phyloP scores from a whole-genome alignment of 2,888 invertebrate genomes.

The Eristalis arbustorum region DNA sequence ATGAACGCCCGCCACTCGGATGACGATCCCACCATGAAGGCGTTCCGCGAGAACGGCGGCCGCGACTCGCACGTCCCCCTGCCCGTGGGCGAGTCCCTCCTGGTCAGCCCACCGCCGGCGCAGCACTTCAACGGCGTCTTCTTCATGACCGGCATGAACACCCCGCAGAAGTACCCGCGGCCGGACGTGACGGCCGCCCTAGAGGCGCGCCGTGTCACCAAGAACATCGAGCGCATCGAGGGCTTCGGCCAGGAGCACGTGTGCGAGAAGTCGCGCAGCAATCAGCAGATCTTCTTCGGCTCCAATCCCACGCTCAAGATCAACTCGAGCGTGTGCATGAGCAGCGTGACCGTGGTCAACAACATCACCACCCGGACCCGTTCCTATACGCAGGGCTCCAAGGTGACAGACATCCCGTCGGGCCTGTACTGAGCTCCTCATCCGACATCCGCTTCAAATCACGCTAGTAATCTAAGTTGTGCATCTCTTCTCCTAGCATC shows the following conservation, averaged over 20 bases:
- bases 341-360: conserved; percentile 80
- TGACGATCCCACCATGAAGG: conserved; percentile 79
- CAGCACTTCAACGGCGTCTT: conserved; percentile 83
- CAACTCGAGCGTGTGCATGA: conserved; percentile 70
- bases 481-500: conserved; percentile 16
- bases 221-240: conserved; percentile 90
- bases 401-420: conserved; percentile 87
- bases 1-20: conserved; percentile 82
- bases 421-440: conserved; percentile 83
- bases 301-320: conserved; percentile 77
- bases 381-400: conserved; percentile 81
- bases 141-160: conserved; percentile 82
- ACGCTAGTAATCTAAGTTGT: background rate
- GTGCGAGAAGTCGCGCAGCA: conserved; percentile 82
- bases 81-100: conserved; percentile 51
- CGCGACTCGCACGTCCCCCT: conserved; percentile 58
- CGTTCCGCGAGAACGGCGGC: conserved; percentile 75
- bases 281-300: conserved; percentile 79
- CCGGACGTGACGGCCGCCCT: conserved; percentile 81
- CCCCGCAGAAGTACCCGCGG: conserved; percentile 80
- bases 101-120: conserved; percentile 72
- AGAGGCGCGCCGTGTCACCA: conserved; percentile 85
- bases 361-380: conserved; percentile 82
- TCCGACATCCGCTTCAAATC: background rate
- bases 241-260: conserved; percentile 79